Evolutionary conservation across 2,113 vertebrate species (phyloP).

Genomic region (Tapirus terrestris): DNA sequence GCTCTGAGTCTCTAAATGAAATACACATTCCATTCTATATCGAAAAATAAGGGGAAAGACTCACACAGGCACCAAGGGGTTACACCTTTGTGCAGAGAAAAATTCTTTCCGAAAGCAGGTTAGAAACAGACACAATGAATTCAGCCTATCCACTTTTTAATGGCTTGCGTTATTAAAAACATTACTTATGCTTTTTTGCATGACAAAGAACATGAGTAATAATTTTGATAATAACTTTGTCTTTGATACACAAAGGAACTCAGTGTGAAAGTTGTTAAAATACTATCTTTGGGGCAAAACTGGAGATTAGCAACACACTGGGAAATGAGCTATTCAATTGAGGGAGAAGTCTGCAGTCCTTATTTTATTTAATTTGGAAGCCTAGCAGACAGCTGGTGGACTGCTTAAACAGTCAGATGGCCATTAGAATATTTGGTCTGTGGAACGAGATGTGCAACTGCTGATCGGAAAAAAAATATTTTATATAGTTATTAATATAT

Average conservation of each 20-base stretch:
- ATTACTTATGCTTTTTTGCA: constrained; percentile 79
- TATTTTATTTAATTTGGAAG: constrained; percentile 47
- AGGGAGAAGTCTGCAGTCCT: background rate
- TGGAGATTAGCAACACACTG: constrained; percentile 68
- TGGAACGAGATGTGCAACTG: background rate
- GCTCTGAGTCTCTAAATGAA: constrained; percentile 28
- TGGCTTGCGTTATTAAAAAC: constrained; percentile 82
- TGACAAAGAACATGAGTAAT: constrained; percentile 82
- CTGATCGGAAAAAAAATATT: background rate
- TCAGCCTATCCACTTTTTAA: constrained; percentile 76
- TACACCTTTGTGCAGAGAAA: constrained; percentile 59
- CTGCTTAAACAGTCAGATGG: background rate
- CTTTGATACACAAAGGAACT: constrained; percentile 78
- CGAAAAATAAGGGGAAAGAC: background rate
- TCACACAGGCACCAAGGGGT: constrained; percentile 48
- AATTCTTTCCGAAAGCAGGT: constrained; percentile 4
- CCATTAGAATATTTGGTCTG: background rate
- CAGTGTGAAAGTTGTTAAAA: constrained; percentile 76
- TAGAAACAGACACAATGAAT: constrained; percentile 72
- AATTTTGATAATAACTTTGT: constrained; percentile 81
- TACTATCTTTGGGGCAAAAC: constrained; percentile 74
- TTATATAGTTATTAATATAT: background rate
- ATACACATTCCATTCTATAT: background rate
- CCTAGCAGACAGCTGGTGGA: background rate
- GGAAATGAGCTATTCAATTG: constrained; percentile 66